A percentile compares a stretch with the other conserved stretches of the same genome.
These are phyloP conservation scores for Sclerurus mexicanus DNA, from an alignment of 2,113 vertebrate genomes.

Conservation along the genomic window DNA sequence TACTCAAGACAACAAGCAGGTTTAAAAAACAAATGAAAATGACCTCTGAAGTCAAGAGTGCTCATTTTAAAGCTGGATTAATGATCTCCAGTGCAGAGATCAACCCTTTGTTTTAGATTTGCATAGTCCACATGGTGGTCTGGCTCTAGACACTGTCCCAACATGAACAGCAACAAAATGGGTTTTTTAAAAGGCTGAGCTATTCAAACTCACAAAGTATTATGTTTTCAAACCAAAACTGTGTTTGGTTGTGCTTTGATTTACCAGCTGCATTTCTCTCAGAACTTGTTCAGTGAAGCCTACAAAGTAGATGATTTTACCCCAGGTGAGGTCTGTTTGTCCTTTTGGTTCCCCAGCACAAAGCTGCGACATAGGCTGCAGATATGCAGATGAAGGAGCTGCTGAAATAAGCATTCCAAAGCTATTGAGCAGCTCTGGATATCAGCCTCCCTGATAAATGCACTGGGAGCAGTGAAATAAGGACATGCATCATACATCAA, in stretches of 20 bases:
- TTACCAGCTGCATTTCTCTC: background rate
- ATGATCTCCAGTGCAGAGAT: background rate
- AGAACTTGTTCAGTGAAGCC: background rate
- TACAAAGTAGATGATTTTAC: background rate
- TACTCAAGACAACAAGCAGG: background rate
- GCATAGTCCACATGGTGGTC: background rate
- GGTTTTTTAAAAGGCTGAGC: background rate
- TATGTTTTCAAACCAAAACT: background rate
- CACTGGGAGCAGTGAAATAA: background rate
- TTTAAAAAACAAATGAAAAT: background rate
- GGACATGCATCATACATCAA: background rate
- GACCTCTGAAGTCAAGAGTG: background rate
- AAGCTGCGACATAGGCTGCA: background rate
- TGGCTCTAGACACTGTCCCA: background rate
- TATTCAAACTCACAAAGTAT: background rate
- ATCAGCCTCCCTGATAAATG: background rate
- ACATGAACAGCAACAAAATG: background rate
- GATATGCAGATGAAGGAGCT: background rate
- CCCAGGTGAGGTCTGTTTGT: background rate
- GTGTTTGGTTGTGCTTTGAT: background rate
- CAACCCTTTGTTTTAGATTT: background rate
- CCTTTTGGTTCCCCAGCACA: background rate
- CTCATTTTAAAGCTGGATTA: constrained; percentile 17
- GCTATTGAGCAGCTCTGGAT: background rate
- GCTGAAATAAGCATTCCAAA: background rate